Conservation (phyloP, 35 echinoderm and acorn worm species). For the Acanthaster planci region DNA sequence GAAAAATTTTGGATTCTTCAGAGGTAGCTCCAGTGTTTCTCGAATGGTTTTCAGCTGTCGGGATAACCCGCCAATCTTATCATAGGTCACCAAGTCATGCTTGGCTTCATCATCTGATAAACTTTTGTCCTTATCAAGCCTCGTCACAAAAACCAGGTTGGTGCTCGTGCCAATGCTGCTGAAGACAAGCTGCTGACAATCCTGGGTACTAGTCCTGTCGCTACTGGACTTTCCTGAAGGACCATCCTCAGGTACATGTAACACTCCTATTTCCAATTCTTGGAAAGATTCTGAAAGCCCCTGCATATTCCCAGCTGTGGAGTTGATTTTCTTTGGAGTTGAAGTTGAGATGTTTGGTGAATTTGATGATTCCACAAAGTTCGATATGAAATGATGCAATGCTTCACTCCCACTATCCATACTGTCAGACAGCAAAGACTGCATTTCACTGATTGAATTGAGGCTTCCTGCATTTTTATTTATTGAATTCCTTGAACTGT, state of each 20-base stretch:
- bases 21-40: conserved; percentile 74
- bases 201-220: neutral
- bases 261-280: neutral
- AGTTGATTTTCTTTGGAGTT: conserved; percentile 39
- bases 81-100: conserved; percentile 48
- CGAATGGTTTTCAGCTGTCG: conserved; percentile 77
- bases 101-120: neutral
- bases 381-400: too few species aligned
- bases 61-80: conserved; percentile 81
- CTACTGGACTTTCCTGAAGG: neutral
- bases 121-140: neutral
- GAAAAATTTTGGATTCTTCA: conserved; percentile 82
- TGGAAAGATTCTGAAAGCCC: neutral
- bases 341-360: conserved; percentile 17
- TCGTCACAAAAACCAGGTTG: neutral
- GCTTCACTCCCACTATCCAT: too few species aligned
- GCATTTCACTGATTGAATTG: neutral
- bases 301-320: neutral
- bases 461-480: neutral
- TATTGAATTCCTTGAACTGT: neutral
- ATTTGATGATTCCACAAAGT: neutral
- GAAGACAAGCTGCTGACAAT: neutral
- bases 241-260: too few species aligned
- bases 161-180: neutral
- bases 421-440: neutral